Conservation (phyloP, 2,888 invertebrate species). For the Drosophila recens region DNA sequence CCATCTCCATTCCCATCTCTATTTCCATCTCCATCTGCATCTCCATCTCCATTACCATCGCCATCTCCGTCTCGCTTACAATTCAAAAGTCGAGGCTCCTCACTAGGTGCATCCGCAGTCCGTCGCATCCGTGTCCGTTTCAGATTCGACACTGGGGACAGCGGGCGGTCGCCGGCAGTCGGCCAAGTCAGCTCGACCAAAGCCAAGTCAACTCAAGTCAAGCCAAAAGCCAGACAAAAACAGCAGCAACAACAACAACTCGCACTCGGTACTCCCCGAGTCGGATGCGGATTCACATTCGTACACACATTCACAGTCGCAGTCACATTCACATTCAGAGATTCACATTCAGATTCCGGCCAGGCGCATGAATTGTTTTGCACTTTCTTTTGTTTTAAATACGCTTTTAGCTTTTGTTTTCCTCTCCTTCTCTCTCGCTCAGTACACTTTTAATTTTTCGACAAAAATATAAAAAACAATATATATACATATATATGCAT, state of each 20-base stretch:
- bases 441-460: constrained; percentile 45
- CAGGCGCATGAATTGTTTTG: constrained; percentile 76
- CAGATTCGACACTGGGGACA: constrained; percentile 58
- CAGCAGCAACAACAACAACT: constrained; percentile 21
- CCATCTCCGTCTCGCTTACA: constrained; percentile 26
- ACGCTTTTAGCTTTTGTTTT: constrained; percentile 64
- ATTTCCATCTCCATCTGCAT: not conserved
- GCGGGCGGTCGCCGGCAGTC: constrained; percentile 56
- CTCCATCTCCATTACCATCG: not conserved
- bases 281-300: constrained; percentile 45
- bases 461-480: constrained; percentile 43
- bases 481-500: not conserved
- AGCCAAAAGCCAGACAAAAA: constrained; percentile 23
- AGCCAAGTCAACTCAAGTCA: constrained; percentile 11
- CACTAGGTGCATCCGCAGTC: constrained; percentile 72
- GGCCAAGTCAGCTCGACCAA: constrained; percentile 36
- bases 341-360: constrained; percentile 48
- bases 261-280: constrained; percentile 20
- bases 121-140: constrained; percentile 65
- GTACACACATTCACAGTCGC: constrained; percentile 29
- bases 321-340: constrained; percentile 29
- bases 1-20: not conserved
- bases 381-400: constrained; percentile 81
- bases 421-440: constrained; percentile 19
- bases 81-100: constrained; percentile 30